Base-by-base conservation (phyloP, 2,113 vertebrate species). In the Lepisosteus oculatus region DNA sequence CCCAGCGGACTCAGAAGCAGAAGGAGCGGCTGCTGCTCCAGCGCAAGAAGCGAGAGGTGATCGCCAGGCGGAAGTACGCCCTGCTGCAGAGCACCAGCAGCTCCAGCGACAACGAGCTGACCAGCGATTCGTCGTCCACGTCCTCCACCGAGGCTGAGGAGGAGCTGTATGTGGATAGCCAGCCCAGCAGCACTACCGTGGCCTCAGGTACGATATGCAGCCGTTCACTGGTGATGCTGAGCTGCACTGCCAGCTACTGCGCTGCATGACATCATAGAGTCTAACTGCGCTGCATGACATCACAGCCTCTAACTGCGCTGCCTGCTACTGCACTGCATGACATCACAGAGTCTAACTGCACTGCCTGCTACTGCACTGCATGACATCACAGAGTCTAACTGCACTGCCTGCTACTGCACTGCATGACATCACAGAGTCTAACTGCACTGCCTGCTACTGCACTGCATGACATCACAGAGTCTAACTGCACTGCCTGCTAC, bases 31-130 rank as follows among this genome's bases (percentile, higher is more conserved):
- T 98, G 78, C 89, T 97, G 77, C 89, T 98, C 89, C 96, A 98
- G 90, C 92, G 95, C 76, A 96, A 98, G 77, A 97, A 99, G 81
- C 89, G 97, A 62, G 96, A 99, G 74, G 95, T 96, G 43, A 85
- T 99, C 59, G 96, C 95, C 59, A 90, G 94, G 44, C 92, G 94
- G 66, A 99, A 99, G 74, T 98, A 97, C 0, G 96, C 95, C 9
- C 85, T 99, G 4, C 90, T 98, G 0, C 93, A 96, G 76, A 98
- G 95, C 84, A 97, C 95, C n/a, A 98, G 96, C 86, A 98, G 96
- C 83, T 98, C 97, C 73, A 98, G 95, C 43, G 95, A 96, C 55
- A 93, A 92, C 8, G 97, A 97, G 80, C 91, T 97, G 75, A 98
- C 92, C 67, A 94, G 91, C 7, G 95, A 95, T 44, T 96, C 95